Conservation (phyloP, 2,888 invertebrate genomes). For the Chironomus tentans region DNA sequence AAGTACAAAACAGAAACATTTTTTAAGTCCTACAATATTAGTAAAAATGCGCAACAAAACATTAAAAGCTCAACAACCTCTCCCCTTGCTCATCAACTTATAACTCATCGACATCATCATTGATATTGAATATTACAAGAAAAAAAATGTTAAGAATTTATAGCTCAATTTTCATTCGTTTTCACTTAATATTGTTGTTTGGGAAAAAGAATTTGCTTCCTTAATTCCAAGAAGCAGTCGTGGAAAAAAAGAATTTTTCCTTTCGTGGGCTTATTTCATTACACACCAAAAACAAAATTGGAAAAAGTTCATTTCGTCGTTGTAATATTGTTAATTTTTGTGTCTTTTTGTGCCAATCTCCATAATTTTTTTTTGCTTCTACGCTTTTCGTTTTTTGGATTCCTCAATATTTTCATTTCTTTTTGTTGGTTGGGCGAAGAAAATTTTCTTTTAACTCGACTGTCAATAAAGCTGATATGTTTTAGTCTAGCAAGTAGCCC, state of each 20-base stretch:
- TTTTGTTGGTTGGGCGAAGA: neutral
- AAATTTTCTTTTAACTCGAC: neutral
- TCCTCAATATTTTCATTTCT: too few species aligned
- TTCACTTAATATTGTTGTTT: neutral
- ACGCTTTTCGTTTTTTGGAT: neutral
- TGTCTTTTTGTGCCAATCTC: constrained; percentile 27
- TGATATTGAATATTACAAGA: too few species aligned
- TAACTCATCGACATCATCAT: too few species aligned
- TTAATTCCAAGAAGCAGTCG: neutral
- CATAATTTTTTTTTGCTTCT: constrained; percentile 4
- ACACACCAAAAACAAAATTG: neutral
- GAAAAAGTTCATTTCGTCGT: constrained; percentile 11
- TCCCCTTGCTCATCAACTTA: too few species aligned
- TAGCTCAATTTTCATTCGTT: neutral
- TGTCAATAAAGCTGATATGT: neutral
- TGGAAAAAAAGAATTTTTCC: neutral
- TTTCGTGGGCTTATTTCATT: neutral
- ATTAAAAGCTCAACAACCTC: too few species aligned
- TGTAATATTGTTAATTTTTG: constrained; percentile 24
- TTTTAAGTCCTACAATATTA: too few species aligned
- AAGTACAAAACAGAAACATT: too few species aligned
- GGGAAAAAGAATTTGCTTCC: too few species aligned
- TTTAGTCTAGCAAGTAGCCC: neutral
- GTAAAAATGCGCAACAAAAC: too few species aligned
- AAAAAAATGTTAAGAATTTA: too few species aligned